These are phyloP conservation scores for Hypothenemus hampei DNA, from an alignment of 1,140 invertebrate species.

Conservation along the genomic window DNA sequence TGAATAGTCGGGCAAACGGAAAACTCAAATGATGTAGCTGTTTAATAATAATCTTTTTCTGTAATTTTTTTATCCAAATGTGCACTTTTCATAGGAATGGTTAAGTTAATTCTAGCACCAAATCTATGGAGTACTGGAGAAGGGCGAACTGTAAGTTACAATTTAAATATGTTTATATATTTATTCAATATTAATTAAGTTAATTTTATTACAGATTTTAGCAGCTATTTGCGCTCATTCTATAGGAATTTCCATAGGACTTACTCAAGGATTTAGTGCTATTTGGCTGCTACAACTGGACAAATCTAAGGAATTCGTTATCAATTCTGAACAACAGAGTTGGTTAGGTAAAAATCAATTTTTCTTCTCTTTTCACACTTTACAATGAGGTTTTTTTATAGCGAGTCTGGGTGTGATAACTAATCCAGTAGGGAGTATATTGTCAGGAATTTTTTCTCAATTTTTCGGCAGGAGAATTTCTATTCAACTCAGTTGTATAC, in stretches of 20 bases:
- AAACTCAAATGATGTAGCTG: too few species aligned
- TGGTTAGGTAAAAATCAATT: constrained; percentile 59
- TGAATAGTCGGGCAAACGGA: too few species aligned
- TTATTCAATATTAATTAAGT: too few species aligned
- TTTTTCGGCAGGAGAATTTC: constrained; percentile 65
- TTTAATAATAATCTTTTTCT: too few species aligned
- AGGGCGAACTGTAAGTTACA: too few species aligned
- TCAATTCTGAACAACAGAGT: constrained; percentile 57
- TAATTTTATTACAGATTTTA: constrained; percentile 55
- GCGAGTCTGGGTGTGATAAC: constrained; percentile 67
- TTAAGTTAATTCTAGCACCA: too few species aligned
- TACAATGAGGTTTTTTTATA: constrained; percentile 42
- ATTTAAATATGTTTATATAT: too few species aligned
- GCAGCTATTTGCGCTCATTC: constrained; percentile 66
- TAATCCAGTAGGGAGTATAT: constrained; percentile 64
- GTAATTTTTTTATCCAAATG: too few species aligned
- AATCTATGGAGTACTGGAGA: too few species aligned
- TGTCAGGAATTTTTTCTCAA: constrained; percentile 64
- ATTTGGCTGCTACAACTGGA: constrained; percentile 63
- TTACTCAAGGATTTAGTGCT: constrained; percentile 70
- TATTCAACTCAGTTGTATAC: constrained; percentile 65
- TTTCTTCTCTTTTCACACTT: too few species aligned
- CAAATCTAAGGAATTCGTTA: constrained; percentile 43
- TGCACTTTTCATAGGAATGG: too few species aligned
- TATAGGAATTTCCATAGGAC: constrained; percentile 67